These are phyloP conservation scores for Caracal caracal DNA, from an alignment of 2,113 vertebrate species.

Conservation along the genomic window DNA sequence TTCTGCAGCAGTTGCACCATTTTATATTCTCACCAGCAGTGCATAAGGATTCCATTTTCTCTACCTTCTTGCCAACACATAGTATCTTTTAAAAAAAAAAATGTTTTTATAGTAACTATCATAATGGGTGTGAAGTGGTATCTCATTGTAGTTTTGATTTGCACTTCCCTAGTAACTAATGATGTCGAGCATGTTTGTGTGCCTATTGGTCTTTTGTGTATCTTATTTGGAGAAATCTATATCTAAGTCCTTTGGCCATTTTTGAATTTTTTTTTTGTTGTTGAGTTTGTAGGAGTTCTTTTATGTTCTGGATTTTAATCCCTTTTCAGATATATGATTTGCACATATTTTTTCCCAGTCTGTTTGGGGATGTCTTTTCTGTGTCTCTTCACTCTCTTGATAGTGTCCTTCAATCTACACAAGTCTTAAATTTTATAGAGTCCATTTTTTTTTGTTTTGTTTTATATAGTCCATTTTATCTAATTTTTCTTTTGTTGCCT, in stretches of 20 bases:
- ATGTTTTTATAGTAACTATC: neutral
- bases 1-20: neutral
- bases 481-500: neutral
- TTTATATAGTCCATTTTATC: neutral
- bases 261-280: neutral
- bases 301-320: neutral
- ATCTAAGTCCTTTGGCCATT: neutral
- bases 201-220: neutral
- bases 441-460: neutral
- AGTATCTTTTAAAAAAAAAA: neutral
- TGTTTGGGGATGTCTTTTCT: neutral
- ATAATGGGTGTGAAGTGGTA: too few relatives aligned
- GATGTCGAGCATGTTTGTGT: neutral
- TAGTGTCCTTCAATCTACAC: neutral
- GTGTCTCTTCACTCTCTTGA: neutral
- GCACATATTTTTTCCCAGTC: neutral
- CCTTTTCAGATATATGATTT: neutral
- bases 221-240: neutral
- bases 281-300: neutral
- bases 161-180: neutral
- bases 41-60: neutral
- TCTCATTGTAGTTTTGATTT: neutral
- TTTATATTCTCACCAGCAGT: neutral
- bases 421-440: neutral
- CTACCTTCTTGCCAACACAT: neutral